Evolutionary conservation across 2,888 invertebrate species (phyloP).

Genomic region (Corythucha ciliata): DNA sequence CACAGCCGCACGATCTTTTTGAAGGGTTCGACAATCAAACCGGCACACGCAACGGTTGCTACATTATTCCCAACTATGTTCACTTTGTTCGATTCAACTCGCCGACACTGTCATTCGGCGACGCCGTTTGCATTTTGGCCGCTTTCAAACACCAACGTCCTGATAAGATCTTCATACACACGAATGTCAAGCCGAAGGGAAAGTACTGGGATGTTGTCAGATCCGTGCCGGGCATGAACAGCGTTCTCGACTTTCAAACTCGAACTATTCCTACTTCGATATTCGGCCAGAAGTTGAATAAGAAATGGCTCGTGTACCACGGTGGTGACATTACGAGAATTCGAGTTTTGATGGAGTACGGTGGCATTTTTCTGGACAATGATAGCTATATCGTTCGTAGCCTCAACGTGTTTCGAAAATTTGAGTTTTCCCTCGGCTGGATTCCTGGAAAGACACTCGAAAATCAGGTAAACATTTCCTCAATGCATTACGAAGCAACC

Average conservation of each 20-base stretch:
- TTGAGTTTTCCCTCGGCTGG: conserved; percentile 39
- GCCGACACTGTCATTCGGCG: conserved; percentile 31
- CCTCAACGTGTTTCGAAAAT: conserved; percentile 37
- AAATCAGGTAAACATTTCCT: conserved; percentile 28
- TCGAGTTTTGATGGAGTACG: conserved; percentile 36
- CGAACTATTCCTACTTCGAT: conserved; percentile 40
- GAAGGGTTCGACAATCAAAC: conserved; percentile 34
- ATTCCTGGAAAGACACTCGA: conserved; percentile 27
- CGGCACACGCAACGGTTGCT: conserved; percentile 31
- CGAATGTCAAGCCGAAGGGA: conserved; percentile 33
- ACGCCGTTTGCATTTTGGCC: conserved; percentile 33
- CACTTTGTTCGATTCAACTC: conserved; percentile 37
- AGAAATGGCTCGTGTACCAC: conserved; percentile 26
- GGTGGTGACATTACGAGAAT: conserved; percentile 32
- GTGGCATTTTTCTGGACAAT: conserved; percentile 40
- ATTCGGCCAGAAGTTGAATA: conserved; percentile 37
- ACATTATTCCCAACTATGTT: conserved; percentile 38
- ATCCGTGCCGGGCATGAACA: conserved; percentile 27
- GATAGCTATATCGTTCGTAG: conserved; percentile 38
- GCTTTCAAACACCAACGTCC: conserved; percentile 37
- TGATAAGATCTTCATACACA: conserved; percentile 37
- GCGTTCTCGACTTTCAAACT: too few relatives aligned
- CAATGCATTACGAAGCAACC: too few relatives aligned
- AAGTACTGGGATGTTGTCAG: conserved; percentile 33
- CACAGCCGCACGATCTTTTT: too few relatives aligned